These are phyloP conservation scores for Phortica okadai DNA, from an alignment of 2,888 invertebrate genomes.

Conservation along the genomic window DNA sequence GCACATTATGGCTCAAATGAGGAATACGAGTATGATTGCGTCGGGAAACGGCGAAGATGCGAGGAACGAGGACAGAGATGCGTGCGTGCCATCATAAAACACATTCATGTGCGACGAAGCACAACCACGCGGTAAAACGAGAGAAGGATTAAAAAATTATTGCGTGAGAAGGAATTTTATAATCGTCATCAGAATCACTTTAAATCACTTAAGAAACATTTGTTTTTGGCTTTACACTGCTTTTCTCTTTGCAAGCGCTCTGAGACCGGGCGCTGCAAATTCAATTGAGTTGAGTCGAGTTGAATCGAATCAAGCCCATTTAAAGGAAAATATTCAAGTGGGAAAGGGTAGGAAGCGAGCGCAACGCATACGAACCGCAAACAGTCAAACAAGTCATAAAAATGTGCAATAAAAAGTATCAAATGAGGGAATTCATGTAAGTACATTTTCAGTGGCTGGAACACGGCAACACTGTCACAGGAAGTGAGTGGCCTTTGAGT, in stretches of 20 bases:
- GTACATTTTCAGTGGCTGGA: constrained; percentile 15
- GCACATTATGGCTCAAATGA: not conserved
- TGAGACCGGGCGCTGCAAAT: not conserved
- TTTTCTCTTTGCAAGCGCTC: not conserved
- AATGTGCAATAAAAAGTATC: constrained; percentile 66
- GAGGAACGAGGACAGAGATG: not conserved
- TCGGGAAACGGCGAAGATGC: not conserved
- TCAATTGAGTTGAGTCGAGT: not conserved
- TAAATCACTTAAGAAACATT: constrained; percentile 56
- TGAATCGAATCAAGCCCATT: not conserved
- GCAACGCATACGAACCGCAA: constrained; percentile 50
- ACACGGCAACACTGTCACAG: constrained; percentile 13
- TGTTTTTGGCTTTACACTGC: not conserved
- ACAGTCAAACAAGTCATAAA: constrained; percentile 69
- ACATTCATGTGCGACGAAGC: constrained; percentile 54
- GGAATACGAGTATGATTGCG: not conserved
- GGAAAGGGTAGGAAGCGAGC: not conserved
- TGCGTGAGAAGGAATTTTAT: constrained; percentile 71
- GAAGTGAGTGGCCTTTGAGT: constrained; percentile 33
- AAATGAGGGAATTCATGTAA: constrained; percentile 59
- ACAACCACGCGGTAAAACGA: constrained; percentile 9
- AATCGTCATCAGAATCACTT: constrained; percentile 66
- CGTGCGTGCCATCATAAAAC: constrained; percentile 49
- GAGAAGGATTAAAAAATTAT: constrained; percentile 68
- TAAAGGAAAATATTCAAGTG: not conserved